A percentile compares a stretch with the other conserved stretches of the same genome.
These are phyloP conservation scores for Pogonognathellus flavescens DNA, from an alignment of 1,140 invertebrate genomes.

Conservation along the genomic window DNA sequence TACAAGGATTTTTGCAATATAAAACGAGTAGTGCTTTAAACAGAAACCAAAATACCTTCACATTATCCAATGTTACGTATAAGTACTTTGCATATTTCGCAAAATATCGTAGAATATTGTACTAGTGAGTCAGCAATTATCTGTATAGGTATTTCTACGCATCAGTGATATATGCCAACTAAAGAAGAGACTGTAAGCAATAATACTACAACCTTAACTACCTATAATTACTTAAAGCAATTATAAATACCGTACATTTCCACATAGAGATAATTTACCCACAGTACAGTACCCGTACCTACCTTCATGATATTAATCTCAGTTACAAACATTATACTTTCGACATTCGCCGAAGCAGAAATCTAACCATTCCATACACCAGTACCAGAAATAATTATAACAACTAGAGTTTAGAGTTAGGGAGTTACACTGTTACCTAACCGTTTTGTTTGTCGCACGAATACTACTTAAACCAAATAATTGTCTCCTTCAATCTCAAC, in stretches of 20 bases:
- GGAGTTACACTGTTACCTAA: too few relatives aligned
- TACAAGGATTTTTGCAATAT: neutral
- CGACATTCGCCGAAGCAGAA: too few relatives aligned
- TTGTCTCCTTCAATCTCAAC: too few relatives aligned
- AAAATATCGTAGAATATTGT: too few relatives aligned
- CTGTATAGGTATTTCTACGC: neutral
- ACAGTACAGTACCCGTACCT: neutral
- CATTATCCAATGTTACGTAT: neutral
- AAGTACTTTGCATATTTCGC: neutral
- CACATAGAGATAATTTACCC: neutral
- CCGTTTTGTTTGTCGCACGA: too few relatives aligned
- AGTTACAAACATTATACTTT: neutral
- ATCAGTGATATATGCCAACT: constrained; percentile 16
- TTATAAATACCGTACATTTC: neutral
- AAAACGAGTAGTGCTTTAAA: neutral
- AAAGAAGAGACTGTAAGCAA: constrained; percentile 33
- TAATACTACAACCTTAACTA: neutral
- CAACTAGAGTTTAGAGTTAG: too few relatives aligned
- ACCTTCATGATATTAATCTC: neutral
- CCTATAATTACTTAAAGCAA: neutral
- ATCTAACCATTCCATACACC: too few relatives aligned
- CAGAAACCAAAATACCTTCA: neutral
- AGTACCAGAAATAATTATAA: too few relatives aligned
- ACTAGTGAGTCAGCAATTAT: neutral
- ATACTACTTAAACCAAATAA: too few relatives aligned